Base-by-base conservation (phyloP, 2,888 invertebrate genomes). In the Stegophylla sp. region DNA sequence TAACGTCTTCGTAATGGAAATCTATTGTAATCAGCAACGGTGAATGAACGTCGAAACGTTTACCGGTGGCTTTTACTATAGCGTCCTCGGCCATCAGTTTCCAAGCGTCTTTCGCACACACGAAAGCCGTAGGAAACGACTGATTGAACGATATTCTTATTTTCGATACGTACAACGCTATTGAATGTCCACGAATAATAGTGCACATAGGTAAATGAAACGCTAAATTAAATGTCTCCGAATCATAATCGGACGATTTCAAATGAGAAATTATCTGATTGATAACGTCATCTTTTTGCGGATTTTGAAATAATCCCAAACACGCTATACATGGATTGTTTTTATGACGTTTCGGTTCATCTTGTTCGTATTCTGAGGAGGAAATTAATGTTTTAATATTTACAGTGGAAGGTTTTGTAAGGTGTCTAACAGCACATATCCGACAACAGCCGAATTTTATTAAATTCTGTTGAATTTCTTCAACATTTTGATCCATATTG, bases 31-130 rank as follows among this genome's bases (percentile, higher is more conserved):
- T 86, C 12, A 90, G 87, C 83, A 92, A 89, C 45, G 90, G 89
- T 5, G 91, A 89, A 10, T 88, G 87, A 10, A 89, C 88, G 84
- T 91, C 90, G 83, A 91, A 88, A 17, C 86, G 86, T 85, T 90
- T 91, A 17, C 87, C 86, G 0, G 92, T 86, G 67, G 86, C 85
- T 17, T 87, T 82, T 20, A 91, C 90, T 28, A 95, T 86, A 76
- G 87, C 86, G 0, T 89, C 88, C 74, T 91, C 91, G 75, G 91
- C 88, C 15, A 91, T 89, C 88, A 92, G 91, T 86, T 94, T 94
- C 90, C 94, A 94, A 0, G 92, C 91, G 85, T 94, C 94, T 85
- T 95, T 96, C 3, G 48, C 0, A 93, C 86, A 0, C 79, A 82
- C 23, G 84, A 73, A 34, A 83, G 83, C 20, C 83, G 83, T 48